Conservation (phyloP, 1,140 invertebrate species). For the Anoplolepis gracilipes region DNA sequence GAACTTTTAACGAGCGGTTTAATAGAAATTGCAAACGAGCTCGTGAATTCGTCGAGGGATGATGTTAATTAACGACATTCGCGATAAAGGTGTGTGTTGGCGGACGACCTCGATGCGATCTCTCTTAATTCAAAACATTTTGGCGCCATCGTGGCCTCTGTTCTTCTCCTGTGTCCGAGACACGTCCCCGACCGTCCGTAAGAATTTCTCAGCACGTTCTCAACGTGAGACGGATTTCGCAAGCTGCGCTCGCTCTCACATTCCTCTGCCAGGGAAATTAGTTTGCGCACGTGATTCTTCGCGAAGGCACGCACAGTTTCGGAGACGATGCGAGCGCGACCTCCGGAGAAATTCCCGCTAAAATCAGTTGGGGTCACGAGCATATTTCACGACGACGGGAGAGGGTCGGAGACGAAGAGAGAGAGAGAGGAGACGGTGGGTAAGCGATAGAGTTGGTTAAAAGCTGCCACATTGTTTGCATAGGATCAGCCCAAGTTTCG, state of each 20-base stretch:
- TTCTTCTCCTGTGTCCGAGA: neutral
- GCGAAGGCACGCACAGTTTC: conserved; percentile 74
- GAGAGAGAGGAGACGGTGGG: neutral
- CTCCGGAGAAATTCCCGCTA: neutral
- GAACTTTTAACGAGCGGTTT: conserved; percentile 55
- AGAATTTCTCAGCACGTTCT: conserved; percentile 72
- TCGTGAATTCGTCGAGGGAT: conserved; percentile 6
- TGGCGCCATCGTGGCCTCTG: neutral
- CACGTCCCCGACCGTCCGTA: conserved; percentile 31
- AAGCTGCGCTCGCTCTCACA: conserved; percentile 63
- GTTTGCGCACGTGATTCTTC: conserved; percentile 78
- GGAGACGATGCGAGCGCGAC: conserved; percentile 37
- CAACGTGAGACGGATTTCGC: conserved; percentile 22
- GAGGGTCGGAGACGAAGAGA: neutral
- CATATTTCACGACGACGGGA: conserved; percentile 20
- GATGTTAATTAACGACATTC: conserved; percentile 35
- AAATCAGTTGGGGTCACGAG: conserved; percentile 9
- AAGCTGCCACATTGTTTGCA: conserved; percentile 39
- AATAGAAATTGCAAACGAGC: conserved; percentile 20
- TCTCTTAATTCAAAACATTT: conserved; percentile 19
- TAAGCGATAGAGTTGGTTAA: conserved; percentile 48
- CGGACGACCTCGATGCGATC: neutral
- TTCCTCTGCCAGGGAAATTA: conserved; percentile 76
- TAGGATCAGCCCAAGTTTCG: conserved; percentile 47
- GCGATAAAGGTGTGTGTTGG: neutral